These are phyloP conservation scores for Epicampocera succincta DNA, from an alignment of 2,888 invertebrate species.

Conservation along the genomic window DNA sequence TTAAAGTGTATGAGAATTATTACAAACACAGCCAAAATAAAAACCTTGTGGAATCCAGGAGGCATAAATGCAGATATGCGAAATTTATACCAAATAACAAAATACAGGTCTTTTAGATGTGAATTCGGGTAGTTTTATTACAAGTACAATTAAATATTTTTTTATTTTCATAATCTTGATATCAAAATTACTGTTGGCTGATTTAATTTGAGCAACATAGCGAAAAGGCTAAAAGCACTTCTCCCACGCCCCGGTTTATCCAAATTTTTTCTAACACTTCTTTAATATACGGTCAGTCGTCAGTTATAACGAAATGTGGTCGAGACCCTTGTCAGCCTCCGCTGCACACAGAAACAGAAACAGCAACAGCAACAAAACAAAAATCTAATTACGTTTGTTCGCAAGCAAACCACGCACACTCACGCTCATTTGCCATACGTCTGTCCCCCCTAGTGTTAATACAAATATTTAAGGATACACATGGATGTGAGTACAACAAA, in stretches of 20 bases:
- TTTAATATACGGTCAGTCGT: conserved; percentile 67
- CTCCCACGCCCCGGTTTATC: background rate
- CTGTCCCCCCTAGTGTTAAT: background rate
- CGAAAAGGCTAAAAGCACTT: background rate
- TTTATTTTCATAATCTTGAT: background rate
- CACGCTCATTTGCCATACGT: background rate
- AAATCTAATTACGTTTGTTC: conserved; percentile 68
- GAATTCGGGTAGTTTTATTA: no score
- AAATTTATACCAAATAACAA: no score
- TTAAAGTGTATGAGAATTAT: no score
- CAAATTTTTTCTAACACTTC: conserved; percentile 14
- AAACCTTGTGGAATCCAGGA: no score
- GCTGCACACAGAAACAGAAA: no score
- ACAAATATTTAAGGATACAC: background rate
- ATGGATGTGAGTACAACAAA: conserved; percentile 25
- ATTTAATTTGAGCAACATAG: background rate
- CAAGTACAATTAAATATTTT: background rate
- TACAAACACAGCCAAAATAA: no score
- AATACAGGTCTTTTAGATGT: no score
- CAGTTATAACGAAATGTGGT: conserved; percentile 68
- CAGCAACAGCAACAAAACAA: conserved; percentile 41
- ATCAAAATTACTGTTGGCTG: background rate
- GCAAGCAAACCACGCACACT: conserved; percentile 46
- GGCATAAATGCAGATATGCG: no score
- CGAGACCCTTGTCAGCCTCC: conserved; percentile 64